A percentile compares a stretch with the other conserved stretches of the same genome.
Evolutionary conservation across 2,113 vertebrate species (phyloP).

Genomic region (Malurus elegans): DNA sequence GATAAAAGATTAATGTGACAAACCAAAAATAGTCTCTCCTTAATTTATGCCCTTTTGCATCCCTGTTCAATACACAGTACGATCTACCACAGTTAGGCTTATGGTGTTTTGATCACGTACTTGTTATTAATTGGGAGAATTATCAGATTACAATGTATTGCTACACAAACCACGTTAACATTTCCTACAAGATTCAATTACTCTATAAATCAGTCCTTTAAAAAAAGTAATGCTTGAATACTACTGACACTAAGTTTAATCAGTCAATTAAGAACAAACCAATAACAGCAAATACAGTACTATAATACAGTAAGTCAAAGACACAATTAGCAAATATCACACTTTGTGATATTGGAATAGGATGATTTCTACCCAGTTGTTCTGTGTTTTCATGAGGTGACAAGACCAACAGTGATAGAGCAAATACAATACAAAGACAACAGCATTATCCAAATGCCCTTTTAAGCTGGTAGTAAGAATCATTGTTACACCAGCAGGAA

Average conservation of each 20-base stretch:
- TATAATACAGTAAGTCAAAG: background rate
- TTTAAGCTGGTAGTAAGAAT: background rate
- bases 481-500: background rate
- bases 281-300: background rate
- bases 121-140: background rate
- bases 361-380: background rate
- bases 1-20: background rate
- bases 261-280: background rate
- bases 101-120: background rate
- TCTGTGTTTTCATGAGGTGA: background rate
- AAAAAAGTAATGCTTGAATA: background rate
- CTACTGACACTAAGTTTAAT: background rate
- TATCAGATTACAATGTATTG: background rate
- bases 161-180: background rate
- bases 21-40: background rate
- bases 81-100: background rate
- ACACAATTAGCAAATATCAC: background rate
- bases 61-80: background rate
- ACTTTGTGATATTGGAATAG: background rate
- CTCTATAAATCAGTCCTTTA: background rate
- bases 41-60: background rate
- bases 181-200: background rate
- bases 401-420: background rate
- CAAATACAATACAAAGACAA: background rate
- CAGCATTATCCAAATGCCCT: background rate